A percentile compares a stretch with the other conserved stretches of the same genome.
phyloP scores from a whole-genome alignment of 2,888 invertebrate genomes.

The Scrobipalpa atriplicella region DNA sequence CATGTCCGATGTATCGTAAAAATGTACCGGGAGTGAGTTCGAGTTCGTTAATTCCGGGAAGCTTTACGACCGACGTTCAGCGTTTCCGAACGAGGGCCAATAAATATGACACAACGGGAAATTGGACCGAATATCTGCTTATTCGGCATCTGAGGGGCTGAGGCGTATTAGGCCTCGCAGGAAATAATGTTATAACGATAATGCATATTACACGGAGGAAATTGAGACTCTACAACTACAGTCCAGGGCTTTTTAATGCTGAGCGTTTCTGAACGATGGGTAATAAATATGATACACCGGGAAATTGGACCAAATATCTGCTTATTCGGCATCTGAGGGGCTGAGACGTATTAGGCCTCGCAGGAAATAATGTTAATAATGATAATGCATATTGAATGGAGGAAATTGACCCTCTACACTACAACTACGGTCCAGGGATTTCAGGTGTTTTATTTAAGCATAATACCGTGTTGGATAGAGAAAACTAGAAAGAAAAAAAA shows the following conservation, averaged over 20 bases:
- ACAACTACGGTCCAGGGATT: no score
- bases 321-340: slow-evolving; percentile 52
- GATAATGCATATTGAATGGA: no score
- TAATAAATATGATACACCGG: slow-evolving; percentile 52
- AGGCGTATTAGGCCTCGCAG: neutral
- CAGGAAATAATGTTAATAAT: no score
- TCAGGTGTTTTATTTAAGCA: no score
- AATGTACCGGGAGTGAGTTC: slow-evolving; percentile 33
- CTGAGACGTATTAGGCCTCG: neutral
- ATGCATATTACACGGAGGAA: no score
- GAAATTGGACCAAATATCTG: slow-evolving; percentile 69
- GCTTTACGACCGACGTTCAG: slow-evolving; percentile 49
- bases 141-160: slow-evolving; percentile 44
- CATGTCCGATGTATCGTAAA: slow-evolving; percentile 35
- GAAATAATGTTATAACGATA: no score
- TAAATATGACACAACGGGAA: slow-evolving; percentile 54
- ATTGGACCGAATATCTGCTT: slow-evolving; percentile 72
- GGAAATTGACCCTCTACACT: no score
- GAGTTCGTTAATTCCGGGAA: slow-evolving; percentile 35
- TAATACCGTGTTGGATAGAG: no score
- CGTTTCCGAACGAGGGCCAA: slow-evolving; percentile 45
- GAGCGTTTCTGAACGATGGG: slow-evolving; percentile 48
- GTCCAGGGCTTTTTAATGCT: no score
- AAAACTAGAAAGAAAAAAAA: no score
- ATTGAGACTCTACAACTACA: no score